Percentiles rank a stretch among this genome's conserved stretches.
phyloP scores from a whole-genome alignment of 1,140 invertebrate species.

The Galendromus occidentalis region DNA sequence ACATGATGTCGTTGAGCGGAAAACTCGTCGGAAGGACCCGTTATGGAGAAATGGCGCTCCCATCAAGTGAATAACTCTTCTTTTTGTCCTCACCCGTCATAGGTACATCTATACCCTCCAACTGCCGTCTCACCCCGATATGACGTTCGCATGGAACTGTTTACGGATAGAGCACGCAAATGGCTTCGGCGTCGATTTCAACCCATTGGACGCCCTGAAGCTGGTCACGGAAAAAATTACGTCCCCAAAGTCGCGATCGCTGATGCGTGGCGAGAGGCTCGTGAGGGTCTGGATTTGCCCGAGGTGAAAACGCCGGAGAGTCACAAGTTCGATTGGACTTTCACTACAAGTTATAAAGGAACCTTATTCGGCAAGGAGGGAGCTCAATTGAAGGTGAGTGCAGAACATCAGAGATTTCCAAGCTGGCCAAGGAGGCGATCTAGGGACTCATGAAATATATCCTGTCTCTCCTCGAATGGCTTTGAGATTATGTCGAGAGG shows the following conservation, averaged over 20 bases:
- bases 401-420: too few relatives aligned
- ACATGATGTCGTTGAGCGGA: too few relatives aligned
- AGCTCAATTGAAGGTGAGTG: not conserved
- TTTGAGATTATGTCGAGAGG: too few relatives aligned
- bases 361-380: slow-evolving; percentile 31
- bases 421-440: too few relatives aligned
- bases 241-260: slow-evolving; percentile 54
- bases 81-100: slow-evolving; percentile 16
- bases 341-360: slow-evolving; percentile 77
- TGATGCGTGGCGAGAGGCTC: slow-evolving; percentile 66
- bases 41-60: too few relatives aligned
- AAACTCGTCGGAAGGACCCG: too few relatives aligned
- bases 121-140: slow-evolving; percentile 82
- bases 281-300: slow-evolving; percentile 40
- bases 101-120: slow-evolving; percentile 53
- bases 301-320: not conserved
- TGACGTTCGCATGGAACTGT: slow-evolving; percentile 82
- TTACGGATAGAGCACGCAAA: slow-evolving; percentile 41
- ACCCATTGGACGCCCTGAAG: slow-evolving; percentile 69
- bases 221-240: slow-evolving; percentile 40
- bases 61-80: too few relatives aligned
- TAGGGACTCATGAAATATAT: too few relatives aligned
- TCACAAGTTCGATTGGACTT: slow-evolving; percentile 81
- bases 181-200: slow-evolving; percentile 59
- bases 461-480: slow-evolving; percentile 14